Percentiles rank a stretch among this genome's conserved stretches.
Conservation (phyloP, 2,113 vertebrate species). For the Cyprinodon tularosa region DNA sequence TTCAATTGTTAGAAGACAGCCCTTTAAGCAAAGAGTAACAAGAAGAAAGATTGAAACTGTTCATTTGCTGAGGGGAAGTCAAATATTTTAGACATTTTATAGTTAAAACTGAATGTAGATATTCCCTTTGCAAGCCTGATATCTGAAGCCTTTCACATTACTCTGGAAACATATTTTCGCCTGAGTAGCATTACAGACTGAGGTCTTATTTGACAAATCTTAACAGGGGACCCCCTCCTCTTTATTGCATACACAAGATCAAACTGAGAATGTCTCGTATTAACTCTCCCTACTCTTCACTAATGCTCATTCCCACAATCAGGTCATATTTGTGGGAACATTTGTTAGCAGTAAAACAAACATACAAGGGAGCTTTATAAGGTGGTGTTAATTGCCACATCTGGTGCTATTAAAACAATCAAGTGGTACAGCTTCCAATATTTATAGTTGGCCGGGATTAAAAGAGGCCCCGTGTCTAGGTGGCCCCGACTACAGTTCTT, state of each 20-base stretch:
- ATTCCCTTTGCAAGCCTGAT: background rate
- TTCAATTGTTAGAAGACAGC: conserved; percentile 35
- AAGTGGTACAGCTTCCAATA: conserved; percentile 75
- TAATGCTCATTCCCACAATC: conserved; percentile 81
- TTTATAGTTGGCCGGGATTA: conserved; percentile 80
- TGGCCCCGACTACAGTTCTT: conserved; percentile 73
- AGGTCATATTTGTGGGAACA: conserved; percentile 83
- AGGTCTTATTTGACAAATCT: conserved; percentile 78
- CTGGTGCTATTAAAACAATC: conserved; percentile 86
- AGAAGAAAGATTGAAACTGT: background rate
- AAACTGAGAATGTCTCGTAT: conserved; percentile 69
- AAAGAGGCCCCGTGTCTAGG: conserved; percentile 71
- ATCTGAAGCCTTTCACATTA: conserved; percentile 35
- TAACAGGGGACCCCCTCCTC: conserved; percentile 76
- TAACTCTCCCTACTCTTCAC: conserved; percentile 68
- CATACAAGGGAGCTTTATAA: conserved; percentile 80
- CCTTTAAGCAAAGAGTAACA: conserved; percentile 24
- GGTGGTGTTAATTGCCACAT: conserved; percentile 85
- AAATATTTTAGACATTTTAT: conserved; percentile 38
- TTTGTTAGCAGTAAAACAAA: conserved; percentile 85
- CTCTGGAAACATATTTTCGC: conserved; percentile 45
- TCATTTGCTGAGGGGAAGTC: conserved; percentile 48
- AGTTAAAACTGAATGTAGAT: conserved; percentile 45
- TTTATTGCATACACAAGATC: conserved; percentile 77
- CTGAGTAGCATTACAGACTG: conserved; percentile 54